Evolutionary conservation across 2,797 vertebrate genomes (phyloP).

Genomic region (Lerista edwardsae): DNA sequence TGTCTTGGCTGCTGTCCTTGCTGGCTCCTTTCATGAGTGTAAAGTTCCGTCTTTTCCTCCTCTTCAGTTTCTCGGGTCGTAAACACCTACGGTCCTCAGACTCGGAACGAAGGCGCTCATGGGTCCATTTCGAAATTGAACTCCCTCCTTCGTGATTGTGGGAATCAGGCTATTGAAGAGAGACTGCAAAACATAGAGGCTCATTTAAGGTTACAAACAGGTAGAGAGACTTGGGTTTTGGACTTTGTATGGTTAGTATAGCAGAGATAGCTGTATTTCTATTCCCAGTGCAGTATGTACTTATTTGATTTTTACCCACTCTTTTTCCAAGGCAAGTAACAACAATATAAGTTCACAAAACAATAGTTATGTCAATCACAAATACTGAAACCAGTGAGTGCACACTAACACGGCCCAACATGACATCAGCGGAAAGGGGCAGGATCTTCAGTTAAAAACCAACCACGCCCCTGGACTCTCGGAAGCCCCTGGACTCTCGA

Average conservation of each 20-base stretch:
- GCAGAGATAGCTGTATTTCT: background rate
- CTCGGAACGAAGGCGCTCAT: constrained; percentile 78
- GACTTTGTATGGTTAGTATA: too few species aligned
- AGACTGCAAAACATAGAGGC: constrained; percentile 93
- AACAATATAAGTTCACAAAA: too few species aligned
- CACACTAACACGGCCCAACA: too few species aligned
- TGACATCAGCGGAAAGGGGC: too few species aligned
- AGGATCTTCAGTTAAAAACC: too few species aligned
- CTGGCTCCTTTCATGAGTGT: background rate
- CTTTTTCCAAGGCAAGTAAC: too few species aligned
- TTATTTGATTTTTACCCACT: too few species aligned
- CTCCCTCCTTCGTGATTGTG: constrained; percentile 79
- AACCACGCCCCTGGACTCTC: background rate
- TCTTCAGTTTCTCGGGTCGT: constrained; percentile 91
- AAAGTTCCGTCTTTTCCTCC: constrained; percentile 45
- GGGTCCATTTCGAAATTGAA: constrained; percentile 79
- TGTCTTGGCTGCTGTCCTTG: background rate
- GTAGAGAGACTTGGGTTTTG: constrained; percentile 58
- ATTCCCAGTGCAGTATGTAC: too few species aligned
- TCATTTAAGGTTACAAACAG: constrained; percentile 89
- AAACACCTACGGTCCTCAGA: constrained; percentile 95
- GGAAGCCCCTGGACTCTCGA: background rate
- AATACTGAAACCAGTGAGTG: too few species aligned
- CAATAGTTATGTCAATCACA: background rate
- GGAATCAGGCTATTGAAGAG: constrained; percentile 91